These are phyloP conservation scores for Kryptopterus vitreolus DNA, from an alignment of 2,797 vertebrate species.

Conservation along the genomic window DNA sequence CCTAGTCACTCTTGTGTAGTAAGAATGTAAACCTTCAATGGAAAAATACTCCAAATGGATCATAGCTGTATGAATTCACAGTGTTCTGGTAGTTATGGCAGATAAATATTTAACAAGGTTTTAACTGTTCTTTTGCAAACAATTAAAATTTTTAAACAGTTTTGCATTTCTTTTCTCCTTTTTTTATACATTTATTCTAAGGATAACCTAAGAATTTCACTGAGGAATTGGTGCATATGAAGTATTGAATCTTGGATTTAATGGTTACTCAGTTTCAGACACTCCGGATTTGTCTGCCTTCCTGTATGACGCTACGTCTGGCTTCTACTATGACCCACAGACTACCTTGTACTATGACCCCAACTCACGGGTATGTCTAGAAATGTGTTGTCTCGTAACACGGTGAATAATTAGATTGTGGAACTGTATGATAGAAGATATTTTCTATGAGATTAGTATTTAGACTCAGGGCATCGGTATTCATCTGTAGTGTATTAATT, in stretches of 20 bases:
- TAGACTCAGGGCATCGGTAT: background rate
- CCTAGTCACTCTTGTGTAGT: no score
- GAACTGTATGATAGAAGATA: background rate
- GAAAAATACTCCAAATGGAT: no score
- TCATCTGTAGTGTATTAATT: background rate
- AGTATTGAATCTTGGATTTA: background rate
- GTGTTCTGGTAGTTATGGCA: no score
- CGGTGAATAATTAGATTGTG: background rate
- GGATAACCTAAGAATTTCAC: background rate
- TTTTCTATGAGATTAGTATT: background rate
- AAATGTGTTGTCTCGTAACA: background rate
- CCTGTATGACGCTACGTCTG: conserved; percentile 92
- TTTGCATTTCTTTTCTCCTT: background rate
- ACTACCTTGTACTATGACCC: conserved; percentile 93
- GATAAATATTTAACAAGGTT: no score
- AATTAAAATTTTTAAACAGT: background rate
- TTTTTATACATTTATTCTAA: no score
- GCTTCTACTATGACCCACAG: conserved; percentile 94
- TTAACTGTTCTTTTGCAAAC: no score
- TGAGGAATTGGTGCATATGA: background rate
- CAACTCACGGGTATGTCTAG: conserved; percentile 83
- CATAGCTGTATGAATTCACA: no score
- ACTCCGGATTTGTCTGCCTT: conserved; percentile 87
- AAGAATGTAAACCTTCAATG: no score
- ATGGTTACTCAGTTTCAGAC: conserved; percentile 69